Evolutionary conservation across 2,797 vertebrate genomes (phyloP).

Genomic region (Alca torda): DNA sequence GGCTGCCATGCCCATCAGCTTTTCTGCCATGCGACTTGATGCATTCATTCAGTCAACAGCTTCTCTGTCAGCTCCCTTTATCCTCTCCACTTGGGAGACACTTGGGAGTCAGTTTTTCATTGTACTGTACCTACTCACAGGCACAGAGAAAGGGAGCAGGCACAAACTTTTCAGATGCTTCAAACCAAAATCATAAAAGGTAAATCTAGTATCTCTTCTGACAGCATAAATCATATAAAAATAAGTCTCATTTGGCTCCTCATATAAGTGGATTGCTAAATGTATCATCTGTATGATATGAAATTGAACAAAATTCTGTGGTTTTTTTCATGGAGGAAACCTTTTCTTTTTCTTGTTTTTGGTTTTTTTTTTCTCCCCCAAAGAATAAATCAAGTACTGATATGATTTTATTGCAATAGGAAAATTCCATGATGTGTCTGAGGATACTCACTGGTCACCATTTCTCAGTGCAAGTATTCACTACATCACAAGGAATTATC

Average conservation of each 20-base stretch:
- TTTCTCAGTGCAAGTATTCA: conserved; percentile 77
- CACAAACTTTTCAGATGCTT: neutral
- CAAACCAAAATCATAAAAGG: neutral
- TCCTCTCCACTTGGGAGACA: neutral
- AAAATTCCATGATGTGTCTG: conserved; percentile 74
- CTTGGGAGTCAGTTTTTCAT: neutral
- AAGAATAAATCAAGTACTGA: neutral
- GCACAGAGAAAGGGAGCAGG: neutral
- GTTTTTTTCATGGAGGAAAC: neutral
- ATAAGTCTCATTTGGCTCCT: neutral
- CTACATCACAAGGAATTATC: conserved; percentile 76
- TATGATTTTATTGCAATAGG: conserved; percentile 54
- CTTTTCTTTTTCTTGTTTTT: neutral
- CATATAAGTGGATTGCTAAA: neutral
- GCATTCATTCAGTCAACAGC: neutral
- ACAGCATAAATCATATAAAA: neutral
- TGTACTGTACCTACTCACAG: neutral
- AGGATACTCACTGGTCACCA: conserved; percentile 81
- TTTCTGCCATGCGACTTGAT: neutral
- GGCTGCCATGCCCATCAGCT: neutral
- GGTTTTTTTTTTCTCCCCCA: neutral
- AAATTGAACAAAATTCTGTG: neutral
- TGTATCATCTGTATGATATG: neutral
- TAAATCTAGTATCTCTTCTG: neutral
- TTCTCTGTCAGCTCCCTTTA: neutral